Conservation (phyloP, 2,113 vertebrate species). For the Dipodomys ordii region DNA sequence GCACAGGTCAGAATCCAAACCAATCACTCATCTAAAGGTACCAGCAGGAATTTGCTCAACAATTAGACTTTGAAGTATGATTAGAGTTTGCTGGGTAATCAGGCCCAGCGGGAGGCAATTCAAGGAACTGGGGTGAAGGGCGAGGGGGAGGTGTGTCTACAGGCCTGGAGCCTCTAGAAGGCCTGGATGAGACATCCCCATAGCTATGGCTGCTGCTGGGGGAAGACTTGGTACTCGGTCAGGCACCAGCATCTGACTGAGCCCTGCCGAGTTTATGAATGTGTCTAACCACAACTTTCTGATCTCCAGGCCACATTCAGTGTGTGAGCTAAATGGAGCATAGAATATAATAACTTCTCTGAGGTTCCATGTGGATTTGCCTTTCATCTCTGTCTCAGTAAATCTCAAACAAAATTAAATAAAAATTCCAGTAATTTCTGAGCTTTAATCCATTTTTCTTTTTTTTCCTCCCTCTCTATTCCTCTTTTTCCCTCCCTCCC, state of each 20-base stretch:
- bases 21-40: background rate
- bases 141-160: background rate
- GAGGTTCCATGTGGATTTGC: conserved; percentile 51
- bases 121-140: background rate
- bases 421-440: conserved; percentile 63
- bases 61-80: background rate
- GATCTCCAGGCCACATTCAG: conserved; percentile 61
- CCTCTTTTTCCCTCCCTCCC: background rate
- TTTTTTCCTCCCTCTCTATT: background rate
- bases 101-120: background rate
- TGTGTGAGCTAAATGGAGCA: conserved; percentile 61
- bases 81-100: background rate
- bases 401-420: conserved; percentile 64
- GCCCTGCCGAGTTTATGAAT: conserved; percentile 52
- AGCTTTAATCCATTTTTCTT: conserved; percentile 57
- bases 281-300: conserved; percentile 72
- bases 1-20: conserved; percentile 26
- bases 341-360: conserved; percentile 57
- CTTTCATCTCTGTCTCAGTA: conserved; percentile 70
- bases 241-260: conserved; percentile 6
- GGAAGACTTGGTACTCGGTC: background rate
- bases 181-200: background rate
- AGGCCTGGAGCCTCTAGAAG: background rate
- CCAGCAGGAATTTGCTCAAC: background rate
- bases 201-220: background rate